A percentile compares a stretch with the other conserved stretches of the same genome.
These are phyloP conservation scores for Napeogenes inachia DNA, from an alignment of 2,888 invertebrate species.

Conservation along the genomic window DNA sequence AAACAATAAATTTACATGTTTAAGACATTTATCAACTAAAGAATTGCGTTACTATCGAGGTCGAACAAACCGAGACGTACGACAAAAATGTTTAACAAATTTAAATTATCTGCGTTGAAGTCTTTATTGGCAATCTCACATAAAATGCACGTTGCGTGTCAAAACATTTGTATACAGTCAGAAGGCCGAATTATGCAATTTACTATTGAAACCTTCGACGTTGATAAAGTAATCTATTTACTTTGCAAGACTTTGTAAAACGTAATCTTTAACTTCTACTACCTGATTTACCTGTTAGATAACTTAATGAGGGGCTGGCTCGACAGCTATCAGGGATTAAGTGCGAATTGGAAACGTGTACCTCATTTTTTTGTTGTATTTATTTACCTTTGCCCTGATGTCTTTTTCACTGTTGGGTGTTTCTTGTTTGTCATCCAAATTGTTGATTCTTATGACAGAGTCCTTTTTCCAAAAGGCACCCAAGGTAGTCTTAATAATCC, in stretches of 20 bases:
- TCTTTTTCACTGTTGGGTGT: conserved; percentile 81
- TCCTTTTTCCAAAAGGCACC: conserved; percentile 83
- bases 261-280: conserved; percentile 9
- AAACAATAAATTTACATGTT: neutral
- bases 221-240: conserved; percentile 23
- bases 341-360: conserved; percentile 62
- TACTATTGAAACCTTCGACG: conserved; percentile 24
- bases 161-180: conserved; percentile 23
- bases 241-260: conserved; percentile 10
- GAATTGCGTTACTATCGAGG: conserved; percentile 46
- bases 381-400: conserved; percentile 81
- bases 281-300: conserved; percentile 13
- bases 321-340: conserved; percentile 15
- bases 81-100: conserved; percentile 14
- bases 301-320: conserved; percentile 13
- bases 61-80: conserved; percentile 25
- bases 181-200: conserved; percentile 29
- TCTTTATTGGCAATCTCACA: conserved; percentile 28
- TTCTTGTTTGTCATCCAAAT: conserved; percentile 84
- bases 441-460: conserved; percentile 83
- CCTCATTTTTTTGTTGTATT: conserved; percentile 30
- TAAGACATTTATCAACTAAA: conserved; percentile 12
- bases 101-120: conserved; percentile 24
- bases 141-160: conserved; percentile 30
- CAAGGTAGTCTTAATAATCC: conserved; percentile 79